A percentile compares a stretch with the other conserved stretches of the same genome.
Evolutionary conservation across 2,797 vertebrate genomes (phyloP).

Genomic region (Apogon hyalosoma): DNA sequence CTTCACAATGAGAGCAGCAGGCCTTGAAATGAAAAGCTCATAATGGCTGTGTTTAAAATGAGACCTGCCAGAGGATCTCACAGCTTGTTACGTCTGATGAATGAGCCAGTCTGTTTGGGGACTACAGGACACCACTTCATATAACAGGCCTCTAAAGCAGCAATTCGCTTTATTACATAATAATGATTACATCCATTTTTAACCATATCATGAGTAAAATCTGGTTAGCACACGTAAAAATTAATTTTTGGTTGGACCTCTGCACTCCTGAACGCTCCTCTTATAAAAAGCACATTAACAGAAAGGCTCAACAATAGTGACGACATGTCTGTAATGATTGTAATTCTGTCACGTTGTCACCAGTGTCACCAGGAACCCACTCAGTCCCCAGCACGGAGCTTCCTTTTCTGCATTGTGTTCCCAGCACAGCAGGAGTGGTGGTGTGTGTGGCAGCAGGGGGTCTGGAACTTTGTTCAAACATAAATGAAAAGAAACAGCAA

Average conservation of each 20-base stretch:
- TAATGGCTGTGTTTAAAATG: conserved; percentile 59
- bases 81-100: conserved; percentile 63
- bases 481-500: conserved; percentile 6
- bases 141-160: conserved; percentile 17
- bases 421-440: conserved; percentile 2
- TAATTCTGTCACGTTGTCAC: neutral
- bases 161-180: conserved; percentile 23
- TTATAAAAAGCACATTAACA: too few relatives aligned
- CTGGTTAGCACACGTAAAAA: neutral
- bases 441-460: neutral
- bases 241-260: neutral
- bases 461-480: neutral
- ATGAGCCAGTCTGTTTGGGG: conserved; percentile 36
- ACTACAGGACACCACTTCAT: conserved; percentile 29
- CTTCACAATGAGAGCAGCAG: conserved; percentile 40
- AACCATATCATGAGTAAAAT: conserved; percentile 1
- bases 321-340: neutral
- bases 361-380: neutral
- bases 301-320: neutral
- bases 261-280: neutral
- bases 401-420: neutral
- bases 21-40: conserved; percentile 69
- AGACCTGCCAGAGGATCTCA: conserved; percentile 51
- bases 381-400: neutral
- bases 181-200: conserved; percentile 23